phyloP scores from a whole-genome alignment of 2,797 vertebrate species.

The Brachyalestes nurse region DNA sequence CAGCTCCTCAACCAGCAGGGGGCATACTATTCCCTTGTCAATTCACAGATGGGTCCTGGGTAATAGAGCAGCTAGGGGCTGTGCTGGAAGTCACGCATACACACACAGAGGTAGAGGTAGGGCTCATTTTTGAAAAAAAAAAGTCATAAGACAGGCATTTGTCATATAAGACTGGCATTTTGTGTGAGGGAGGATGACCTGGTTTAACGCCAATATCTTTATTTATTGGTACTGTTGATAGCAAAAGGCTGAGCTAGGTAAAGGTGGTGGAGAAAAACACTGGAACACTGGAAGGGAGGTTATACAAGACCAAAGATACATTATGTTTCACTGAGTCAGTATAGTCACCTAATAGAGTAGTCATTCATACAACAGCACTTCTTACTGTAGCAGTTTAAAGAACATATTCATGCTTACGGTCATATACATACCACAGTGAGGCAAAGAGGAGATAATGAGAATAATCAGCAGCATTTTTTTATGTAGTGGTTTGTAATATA shows the following conservation, averaged over 20 bases:
- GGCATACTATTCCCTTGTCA: conserved; percentile 88
- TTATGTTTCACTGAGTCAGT: background rate
- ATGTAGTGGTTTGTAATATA: too few relatives aligned
- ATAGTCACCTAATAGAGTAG: background rate
- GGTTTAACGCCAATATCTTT: background rate
- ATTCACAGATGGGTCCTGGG: conserved; percentile 75
- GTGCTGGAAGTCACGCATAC: background rate
- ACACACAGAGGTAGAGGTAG: background rate
- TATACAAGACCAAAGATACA: background rate
- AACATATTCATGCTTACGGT: conserved; percentile 22
- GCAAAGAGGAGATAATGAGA: background rate
- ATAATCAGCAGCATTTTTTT: background rate
- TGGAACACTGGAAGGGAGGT: background rate
- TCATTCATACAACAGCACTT: background rate
- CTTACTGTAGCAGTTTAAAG: background rate
- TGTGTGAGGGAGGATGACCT: background rate
- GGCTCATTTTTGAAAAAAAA: background rate
- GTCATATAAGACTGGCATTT: too few relatives aligned
- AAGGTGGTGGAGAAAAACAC: background rate
- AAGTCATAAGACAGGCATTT: background rate
- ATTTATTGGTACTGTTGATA: background rate
- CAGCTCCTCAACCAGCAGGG: conserved; percentile 88
- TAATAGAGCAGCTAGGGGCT: conserved; percentile 15
- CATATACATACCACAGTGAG: background rate
- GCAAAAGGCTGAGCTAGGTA: background rate